These are phyloP conservation scores for Meandrusa payeni DNA, from an alignment of 2,888 invertebrate genomes.

Conservation along the genomic window DNA sequence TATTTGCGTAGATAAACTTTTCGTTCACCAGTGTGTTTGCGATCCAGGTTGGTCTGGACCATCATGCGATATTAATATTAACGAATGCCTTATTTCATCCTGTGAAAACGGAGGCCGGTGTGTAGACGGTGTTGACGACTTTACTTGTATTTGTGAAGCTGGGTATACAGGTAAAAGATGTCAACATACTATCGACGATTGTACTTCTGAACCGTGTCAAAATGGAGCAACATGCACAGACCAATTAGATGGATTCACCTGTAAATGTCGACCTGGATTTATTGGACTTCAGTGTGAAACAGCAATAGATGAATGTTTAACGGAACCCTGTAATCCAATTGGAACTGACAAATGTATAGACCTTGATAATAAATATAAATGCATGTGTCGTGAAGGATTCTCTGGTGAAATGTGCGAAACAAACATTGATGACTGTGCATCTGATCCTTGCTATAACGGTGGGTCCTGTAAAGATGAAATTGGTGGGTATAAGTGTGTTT, in stretches of 20 bases:
- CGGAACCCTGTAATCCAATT: slow-evolving; percentile 93
- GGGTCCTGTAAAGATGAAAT: slow-evolving; percentile 93
- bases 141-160: slow-evolving; percentile 93
- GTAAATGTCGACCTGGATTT: slow-evolving; percentile 96
- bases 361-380: slow-evolving; percentile 91
- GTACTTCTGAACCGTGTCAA: slow-evolving; percentile 93
- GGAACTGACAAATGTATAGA: slow-evolving; percentile 96
- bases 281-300: slow-evolving; percentile 96
- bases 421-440: slow-evolving; percentile 93
- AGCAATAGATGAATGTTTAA: slow-evolving; percentile 94
- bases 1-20: slow-evolving; percentile 93
- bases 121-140: slow-evolving; percentile 91
- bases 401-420: slow-evolving; percentile 91
- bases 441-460: slow-evolving; percentile 93
- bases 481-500: slow-evolving; percentile 90
- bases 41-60: slow-evolving; percentile 94
- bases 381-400: slow-evolving; percentile 94
- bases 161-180: slow-evolving; percentile 96
- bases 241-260: slow-evolving; percentile 93
- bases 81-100: slow-evolving; percentile 93
- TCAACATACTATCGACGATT: slow-evolving; percentile 96
- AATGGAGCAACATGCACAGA: slow-evolving; percentile 95
- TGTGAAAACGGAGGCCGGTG: slow-evolving; percentile 97
- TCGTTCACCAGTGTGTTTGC: slow-evolving; percentile 93
- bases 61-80: slow-evolving; percentile 93